Evolutionary conservation across 2,888 invertebrate genomes (phyloP).

Genomic region (Drosophila neoperkinsi): DNA sequence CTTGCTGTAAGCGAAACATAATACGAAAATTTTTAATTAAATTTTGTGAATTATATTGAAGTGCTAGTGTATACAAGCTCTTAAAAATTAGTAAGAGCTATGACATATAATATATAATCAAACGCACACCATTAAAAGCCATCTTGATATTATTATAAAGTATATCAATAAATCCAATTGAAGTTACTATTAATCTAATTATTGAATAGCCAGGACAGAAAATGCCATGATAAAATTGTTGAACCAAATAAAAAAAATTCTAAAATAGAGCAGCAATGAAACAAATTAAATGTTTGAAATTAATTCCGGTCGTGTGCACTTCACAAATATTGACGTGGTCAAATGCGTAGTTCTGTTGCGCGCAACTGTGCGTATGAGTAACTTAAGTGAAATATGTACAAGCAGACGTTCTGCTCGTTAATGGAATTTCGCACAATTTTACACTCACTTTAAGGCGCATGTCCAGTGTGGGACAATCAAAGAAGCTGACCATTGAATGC

Average conservation of each 20-base stretch:
- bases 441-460: conserved; percentile 18
- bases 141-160: not conserved
- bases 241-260: not conserved
- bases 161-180: not conserved
- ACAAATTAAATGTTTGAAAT: not conserved
- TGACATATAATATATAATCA: not conserved
- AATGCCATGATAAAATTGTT: not conserved
- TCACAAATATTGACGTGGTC: conserved; percentile 4
- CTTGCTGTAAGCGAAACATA: conserved; percentile 17
- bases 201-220: not conserved
- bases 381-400: conserved; percentile 14
- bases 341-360: conserved; percentile 14
- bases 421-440: conserved; percentile 25
- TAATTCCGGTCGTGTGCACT: not conserved
- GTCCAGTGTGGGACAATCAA: conserved; percentile 31
- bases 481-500: conserved; percentile 27
- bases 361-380: conserved; percentile 39
- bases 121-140: not conserved
- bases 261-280: not conserved
- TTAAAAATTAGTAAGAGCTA: not conserved
- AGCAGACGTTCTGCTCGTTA: conserved; percentile 3
- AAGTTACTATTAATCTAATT: not conserved
- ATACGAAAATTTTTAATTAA: conserved; percentile 61
- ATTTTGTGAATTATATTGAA: conserved; percentile 38
- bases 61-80: not conserved